Evolutionary conservation across 2,888 invertebrate genomes (phyloP).

Genomic region (Phania funesta): DNA sequence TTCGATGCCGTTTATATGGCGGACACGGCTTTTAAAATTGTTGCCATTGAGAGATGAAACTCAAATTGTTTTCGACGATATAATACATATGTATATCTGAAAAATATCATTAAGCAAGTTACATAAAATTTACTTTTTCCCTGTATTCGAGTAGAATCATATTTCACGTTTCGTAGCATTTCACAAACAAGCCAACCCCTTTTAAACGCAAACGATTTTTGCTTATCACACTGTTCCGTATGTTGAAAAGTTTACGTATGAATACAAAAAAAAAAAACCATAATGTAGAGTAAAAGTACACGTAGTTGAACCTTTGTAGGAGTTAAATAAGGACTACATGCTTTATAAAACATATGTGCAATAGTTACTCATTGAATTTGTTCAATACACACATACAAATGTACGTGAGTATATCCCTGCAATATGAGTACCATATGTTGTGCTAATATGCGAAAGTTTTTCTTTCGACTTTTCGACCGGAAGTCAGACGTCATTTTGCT

Average conservation of each 20-base stretch:
- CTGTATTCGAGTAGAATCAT: too few relatives aligned
- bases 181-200: too few relatives aligned
- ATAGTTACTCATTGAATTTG: slow-evolving; percentile 18
- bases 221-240: slow-evolving; percentile 15
- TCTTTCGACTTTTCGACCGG: slow-evolving; percentile 65
- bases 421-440: slow-evolving; percentile 68
- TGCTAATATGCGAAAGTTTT: slow-evolving; percentile 72
- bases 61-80: too few relatives aligned
- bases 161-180: too few relatives aligned
- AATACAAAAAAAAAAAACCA: slow-evolving; percentile 30
- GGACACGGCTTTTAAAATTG: too few relatives aligned
- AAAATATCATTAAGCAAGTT: too few relatives aligned
- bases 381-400: slow-evolving; percentile 1
- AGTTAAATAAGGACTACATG: slow-evolving; percentile 33
- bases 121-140: too few relatives aligned
- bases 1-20: too few relatives aligned
- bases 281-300: slow-evolving; percentile 62
- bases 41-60: too few relatives aligned
- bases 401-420: neutral
- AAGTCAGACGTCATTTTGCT: slow-evolving; percentile 69
- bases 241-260: slow-evolving; percentile 11
- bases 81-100: too few relatives aligned
- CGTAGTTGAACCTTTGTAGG: slow-evolving; percentile 54
- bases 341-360: slow-evolving; percentile 46
- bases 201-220: too few relatives aligned